Conservation (phyloP, 2,797 vertebrate genomes). For the Brachyalestes nurse region DNA sequence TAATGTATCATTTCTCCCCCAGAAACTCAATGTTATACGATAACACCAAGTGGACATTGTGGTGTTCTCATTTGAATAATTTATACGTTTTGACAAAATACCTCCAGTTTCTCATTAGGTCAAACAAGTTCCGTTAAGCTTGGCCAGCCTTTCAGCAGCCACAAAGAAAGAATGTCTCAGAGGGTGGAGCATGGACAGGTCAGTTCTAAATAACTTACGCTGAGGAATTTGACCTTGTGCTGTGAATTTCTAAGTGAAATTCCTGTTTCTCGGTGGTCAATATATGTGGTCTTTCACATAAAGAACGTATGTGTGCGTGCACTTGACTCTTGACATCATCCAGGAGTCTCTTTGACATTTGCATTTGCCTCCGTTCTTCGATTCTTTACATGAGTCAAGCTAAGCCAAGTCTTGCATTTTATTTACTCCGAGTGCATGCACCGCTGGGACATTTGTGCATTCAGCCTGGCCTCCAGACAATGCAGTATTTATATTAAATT, state of each 20-base stretch:
- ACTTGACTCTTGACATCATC: conserved; percentile 17
- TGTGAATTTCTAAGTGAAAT: background rate
- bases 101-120: background rate
- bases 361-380: conserved; percentile 28
- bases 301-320: background rate
- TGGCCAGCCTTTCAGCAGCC: background rate
- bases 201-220: background rate
- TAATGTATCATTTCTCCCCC: no score
- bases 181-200: background rate
- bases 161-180: background rate
- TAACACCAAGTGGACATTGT: no score
- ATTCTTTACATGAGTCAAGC: conserved; percentile 14
- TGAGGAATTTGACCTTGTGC: background rate
- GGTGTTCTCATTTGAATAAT: no score
- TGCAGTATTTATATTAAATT: conserved; percentile 64
- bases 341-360: conserved; percentile 19
- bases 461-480: conserved; percentile 50
- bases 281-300: background rate
- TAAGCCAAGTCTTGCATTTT: conserved; percentile 45
- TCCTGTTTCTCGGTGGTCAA: background rate
- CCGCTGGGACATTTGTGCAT: conserved; percentile 40
- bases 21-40: no score
- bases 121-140: background rate
- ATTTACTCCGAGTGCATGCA: conserved; percentile 34
- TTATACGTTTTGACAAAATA: no score